These are phyloP conservation scores for Pollimyrus isidori DNA, from an alignment of 2,113 vertebrate genomes.

Conservation along the genomic window DNA sequence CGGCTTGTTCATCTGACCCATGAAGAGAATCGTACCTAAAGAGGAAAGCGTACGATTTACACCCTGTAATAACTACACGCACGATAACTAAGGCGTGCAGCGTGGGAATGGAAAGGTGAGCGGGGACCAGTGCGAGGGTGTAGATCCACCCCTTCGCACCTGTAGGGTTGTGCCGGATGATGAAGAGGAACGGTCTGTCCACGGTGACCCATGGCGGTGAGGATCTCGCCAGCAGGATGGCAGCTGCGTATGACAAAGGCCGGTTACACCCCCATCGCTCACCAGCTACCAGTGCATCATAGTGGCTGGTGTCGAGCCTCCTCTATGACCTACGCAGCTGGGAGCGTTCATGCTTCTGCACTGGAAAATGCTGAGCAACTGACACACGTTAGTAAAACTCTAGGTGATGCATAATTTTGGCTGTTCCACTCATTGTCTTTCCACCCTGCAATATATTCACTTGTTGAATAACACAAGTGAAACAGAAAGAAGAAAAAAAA, in stretches of 20 bases:
- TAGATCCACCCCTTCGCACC: slow-evolving; percentile 53
- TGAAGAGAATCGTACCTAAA: slow-evolving; percentile 85
- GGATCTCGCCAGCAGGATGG: slow-evolving; percentile 82
- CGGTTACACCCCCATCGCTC: neutral
- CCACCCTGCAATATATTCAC: neutral
- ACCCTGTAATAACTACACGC: neutral
- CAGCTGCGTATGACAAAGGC: slow-evolving; percentile 56
- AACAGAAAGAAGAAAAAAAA: neutral
- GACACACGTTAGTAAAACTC: neutral
- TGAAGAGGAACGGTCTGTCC: slow-evolving; percentile 86
- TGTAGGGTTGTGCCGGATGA: slow-evolving; percentile 84
- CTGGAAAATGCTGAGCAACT: neutral
- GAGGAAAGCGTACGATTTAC: neutral
- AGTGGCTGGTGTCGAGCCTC: neutral
- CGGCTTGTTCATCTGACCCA: slow-evolving; percentile 90
- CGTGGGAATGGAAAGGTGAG: neutral
- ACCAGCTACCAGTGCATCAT: neutral
- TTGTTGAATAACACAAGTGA: neutral
- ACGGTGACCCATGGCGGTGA: slow-evolving; percentile 85
- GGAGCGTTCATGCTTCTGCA: neutral
- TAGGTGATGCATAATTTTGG: neutral
- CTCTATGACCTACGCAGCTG: neutral
- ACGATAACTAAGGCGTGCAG: neutral
- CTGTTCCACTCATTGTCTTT: neutral
- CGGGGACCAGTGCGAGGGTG: neutral